Base-by-base conservation (phyloP, 2,797 vertebrate genomes). In the Petrocephalus sullivani region DNA sequence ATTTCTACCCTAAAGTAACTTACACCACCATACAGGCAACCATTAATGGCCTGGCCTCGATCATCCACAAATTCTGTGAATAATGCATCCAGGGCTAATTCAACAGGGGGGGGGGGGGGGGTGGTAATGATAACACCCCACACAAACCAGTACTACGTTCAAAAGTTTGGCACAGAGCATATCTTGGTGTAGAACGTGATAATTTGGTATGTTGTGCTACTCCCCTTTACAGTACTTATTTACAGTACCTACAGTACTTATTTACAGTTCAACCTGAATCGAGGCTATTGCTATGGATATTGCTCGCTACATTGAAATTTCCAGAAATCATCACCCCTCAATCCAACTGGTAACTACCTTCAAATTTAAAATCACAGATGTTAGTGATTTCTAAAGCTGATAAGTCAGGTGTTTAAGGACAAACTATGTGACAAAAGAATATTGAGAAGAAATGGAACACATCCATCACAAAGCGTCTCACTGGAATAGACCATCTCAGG, bases 221-320 rank as follows among this genome's bases (percentile, higher is more conserved):
- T 57, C 56, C 71, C 88, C 60, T 54, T 87, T 53, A 88, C 82
- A 85, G 85, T 33, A 89, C 37, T 37, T 33, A 89, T 21, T 37
- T n/a, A 67, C 46, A 61, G 4, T 33, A 41, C 37, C 37, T 53
- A 88, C 81, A 85, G 85, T 33, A 89, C 37, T 33, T 41, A 54
- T 41, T 51, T n/a, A 64, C 46, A 61, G 4, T 28, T 64, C 23
- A 37, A 89, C 88, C 85, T 89, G 88, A 89, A 89, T 19, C 16
- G 61, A 61, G n/a, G 46, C 67, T 89, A 89, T 89, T 89, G 88
- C 88, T 87, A 41, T 83, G 21, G 85, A 87, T 89, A 87, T 87
- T 89, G 84, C 88, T 87, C 86, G 88, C 88, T 87, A 89, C 88
- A 89, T 89, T 60, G n/a, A 87, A 56, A 67, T 67, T 67, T 10